A percentile compares a stretch with the other conserved stretches of the same genome.
Evolutionary conservation across 2,888 invertebrate genomes (phyloP).

Genomic region (Hirudinaria manillensis): DNA sequence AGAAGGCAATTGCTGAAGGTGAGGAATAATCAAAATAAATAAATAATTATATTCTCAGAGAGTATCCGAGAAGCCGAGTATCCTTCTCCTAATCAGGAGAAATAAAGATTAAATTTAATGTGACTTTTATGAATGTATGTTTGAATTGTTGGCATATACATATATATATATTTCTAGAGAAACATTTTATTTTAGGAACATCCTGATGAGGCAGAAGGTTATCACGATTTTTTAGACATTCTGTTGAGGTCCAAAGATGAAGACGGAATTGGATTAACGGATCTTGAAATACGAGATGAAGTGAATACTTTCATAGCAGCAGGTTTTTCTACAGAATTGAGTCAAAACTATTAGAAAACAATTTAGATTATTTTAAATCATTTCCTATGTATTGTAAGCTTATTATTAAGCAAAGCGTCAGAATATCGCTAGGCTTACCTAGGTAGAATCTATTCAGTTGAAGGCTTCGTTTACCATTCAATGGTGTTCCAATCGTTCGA

Average conservation of each 20-base stretch:
- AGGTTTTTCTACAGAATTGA: constrained; percentile 38
- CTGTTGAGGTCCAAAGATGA: constrained; percentile 40
- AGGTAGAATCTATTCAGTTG: too few relatives aligned
- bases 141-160: not conserved
- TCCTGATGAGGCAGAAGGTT: not conserved
- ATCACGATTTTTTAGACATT: constrained; percentile 38
- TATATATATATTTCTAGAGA: too few relatives aligned
- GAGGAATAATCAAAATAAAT: too few relatives aligned
- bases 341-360: too few relatives aligned
- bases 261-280: constrained; percentile 44
- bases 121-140: not conserved
- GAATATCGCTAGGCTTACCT: too few relatives aligned
- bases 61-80: too few relatives aligned
- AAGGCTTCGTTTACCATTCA: too few relatives aligned
- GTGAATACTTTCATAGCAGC: constrained; percentile 44
- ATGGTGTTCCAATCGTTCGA: too few relatives aligned
- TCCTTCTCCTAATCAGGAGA: constrained; percentile 34
- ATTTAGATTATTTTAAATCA: too few relatives aligned
- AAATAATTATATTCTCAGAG: too few relatives aligned
- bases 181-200: constrained; percentile 1
- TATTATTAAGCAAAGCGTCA: too few relatives aligned
- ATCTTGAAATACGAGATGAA: constrained; percentile 45
- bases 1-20: constrained; percentile 33
- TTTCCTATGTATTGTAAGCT: too few relatives aligned
- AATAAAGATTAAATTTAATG: not conserved